A percentile compares a stretch with the other conserved stretches of the same genome.
These are phyloP conservation scores for Hemiprocne comata DNA, from an alignment of 2,113 vertebrate species.

Conservation along the genomic window DNA sequence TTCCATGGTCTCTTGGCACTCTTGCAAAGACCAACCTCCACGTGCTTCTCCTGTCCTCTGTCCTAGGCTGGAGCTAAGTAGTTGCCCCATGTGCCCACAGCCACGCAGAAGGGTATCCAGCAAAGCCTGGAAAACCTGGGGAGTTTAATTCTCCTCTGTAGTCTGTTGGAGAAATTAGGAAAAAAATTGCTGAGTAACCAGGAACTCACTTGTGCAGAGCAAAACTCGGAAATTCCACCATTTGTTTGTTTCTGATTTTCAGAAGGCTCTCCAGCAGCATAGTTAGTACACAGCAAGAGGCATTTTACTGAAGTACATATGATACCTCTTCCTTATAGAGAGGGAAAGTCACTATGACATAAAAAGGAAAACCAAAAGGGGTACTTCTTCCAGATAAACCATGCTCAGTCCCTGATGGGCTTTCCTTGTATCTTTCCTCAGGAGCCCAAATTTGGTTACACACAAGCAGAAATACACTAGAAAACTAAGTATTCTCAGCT, in stretches of 20 bases:
- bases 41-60: background rate
- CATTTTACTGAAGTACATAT: fast-evolving
- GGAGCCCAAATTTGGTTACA: background rate
- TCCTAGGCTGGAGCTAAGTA: fast-evolving
- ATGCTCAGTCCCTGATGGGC: fast-evolving
- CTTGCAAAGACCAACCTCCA: fast-evolving
- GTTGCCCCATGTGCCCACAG: fast-evolving
- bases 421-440: background rate
- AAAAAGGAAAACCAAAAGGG: background rate
- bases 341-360: background rate
- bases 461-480: background rate
- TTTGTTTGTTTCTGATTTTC: background rate
- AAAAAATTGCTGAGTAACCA: background rate
- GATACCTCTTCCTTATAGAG: background rate
- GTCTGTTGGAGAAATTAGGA: background rate
- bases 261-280: background rate
- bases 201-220: background rate
- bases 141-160: background rate
- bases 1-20: background rate
- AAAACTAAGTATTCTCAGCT: background rate
- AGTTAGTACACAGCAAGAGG: fast-evolving
- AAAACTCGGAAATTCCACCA: background rate
- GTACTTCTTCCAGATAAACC: background rate
- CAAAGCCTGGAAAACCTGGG: background rate
- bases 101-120: fast-evolving